These are phyloP conservation scores for Pluvianellus socialis DNA, from an alignment of 2,113 vertebrate genomes.

Conservation along the genomic window DNA sequence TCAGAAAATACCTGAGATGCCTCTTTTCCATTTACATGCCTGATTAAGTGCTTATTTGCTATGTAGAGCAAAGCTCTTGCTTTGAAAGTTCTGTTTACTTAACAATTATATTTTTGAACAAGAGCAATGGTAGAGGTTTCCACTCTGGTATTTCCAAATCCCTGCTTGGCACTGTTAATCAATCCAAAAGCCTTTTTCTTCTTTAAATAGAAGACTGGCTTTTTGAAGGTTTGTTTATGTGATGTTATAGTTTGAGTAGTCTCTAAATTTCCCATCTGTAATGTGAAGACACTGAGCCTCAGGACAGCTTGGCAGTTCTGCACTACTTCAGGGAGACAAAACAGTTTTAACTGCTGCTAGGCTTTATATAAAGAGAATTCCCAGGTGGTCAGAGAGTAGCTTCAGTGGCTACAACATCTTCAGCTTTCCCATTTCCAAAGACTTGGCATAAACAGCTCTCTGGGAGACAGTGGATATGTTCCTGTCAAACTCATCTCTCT, in stretches of 20 bases:
- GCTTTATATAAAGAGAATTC: neutral
- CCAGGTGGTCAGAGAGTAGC: neutral
- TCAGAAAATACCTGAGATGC: constrained; percentile 63
- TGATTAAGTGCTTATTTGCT: constrained; percentile 55
- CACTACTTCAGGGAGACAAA: neutral
- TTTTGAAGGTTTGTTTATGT: constrained; percentile 10
- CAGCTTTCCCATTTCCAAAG: neutral
- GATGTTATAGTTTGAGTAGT: neutral
- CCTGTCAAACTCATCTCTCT: neutral
- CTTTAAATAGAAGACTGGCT: constrained; percentile 15
- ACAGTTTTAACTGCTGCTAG: neutral
- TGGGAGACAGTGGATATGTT: neutral
- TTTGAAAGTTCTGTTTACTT: constrained; percentile 53
- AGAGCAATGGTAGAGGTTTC: constrained; percentile 24
- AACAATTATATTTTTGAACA: constrained; percentile 51
- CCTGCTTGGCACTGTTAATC: neutral
- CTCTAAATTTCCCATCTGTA: constrained; percentile 1
- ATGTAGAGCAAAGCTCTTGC: constrained; percentile 37
- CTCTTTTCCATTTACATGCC: constrained; percentile 44
- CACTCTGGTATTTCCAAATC: constrained; percentile 43
- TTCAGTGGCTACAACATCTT: neutral
- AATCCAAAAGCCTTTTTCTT: neutral
- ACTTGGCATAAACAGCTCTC: neutral
- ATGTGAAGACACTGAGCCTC: neutral
- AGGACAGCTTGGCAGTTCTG: neutral